phyloP scores from a whole-genome alignment of 2,797 vertebrate genomes.

The Lithobates pipiens region DNA sequence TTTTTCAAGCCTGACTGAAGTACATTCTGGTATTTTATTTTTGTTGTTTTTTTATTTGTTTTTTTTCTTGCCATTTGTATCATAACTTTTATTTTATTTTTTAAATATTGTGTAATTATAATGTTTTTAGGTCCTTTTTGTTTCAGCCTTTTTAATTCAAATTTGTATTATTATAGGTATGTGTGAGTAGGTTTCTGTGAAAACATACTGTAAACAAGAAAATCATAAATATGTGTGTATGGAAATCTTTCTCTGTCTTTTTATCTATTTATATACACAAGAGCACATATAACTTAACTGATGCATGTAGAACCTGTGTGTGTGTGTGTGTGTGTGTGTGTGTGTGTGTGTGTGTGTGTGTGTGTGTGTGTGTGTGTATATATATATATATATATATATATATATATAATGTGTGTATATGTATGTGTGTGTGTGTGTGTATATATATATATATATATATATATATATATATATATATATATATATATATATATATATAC shows the following conservation, averaged over 20 bases:
- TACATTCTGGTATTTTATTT: no score
- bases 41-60: not conserved
- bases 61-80: slow-evolving; percentile 4
- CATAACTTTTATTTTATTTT: slow-evolving; percentile 5
- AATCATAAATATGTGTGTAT: not conserved
- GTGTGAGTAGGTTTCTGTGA: not conserved
- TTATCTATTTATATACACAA: not conserved
- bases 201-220: not conserved
- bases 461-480: no score
- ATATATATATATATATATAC: no score
- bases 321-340: no score
- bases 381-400: no score
- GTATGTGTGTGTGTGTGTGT: no score
- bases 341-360: no score
- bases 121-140: not conserved
- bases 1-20: not conserved
- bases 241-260: no score
- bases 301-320: not conserved
- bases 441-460: no score
- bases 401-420: no score
- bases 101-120: not conserved
- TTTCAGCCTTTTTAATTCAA: not conserved
- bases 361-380: no score
- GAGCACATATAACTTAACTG: not conserved
- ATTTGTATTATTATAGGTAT: not conserved